A percentile compares a stretch with the other conserved stretches of the same genome.
Evolutionary conservation across 2,113 vertebrate genomes (phyloP).

Genomic region (Poeciliopsis prolifica): DNA sequence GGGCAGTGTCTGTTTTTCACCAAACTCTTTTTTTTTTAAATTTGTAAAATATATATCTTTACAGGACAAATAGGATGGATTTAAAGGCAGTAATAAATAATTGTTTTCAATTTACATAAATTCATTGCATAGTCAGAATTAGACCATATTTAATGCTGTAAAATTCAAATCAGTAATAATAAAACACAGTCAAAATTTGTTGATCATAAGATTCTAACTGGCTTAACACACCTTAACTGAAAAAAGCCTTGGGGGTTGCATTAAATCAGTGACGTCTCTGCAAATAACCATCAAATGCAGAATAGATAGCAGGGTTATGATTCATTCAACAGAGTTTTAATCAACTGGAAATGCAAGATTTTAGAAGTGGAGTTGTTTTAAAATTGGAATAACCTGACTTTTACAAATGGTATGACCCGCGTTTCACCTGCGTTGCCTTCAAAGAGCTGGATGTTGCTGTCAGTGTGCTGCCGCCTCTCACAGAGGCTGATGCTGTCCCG

Average conservation of each 20-base stretch:
- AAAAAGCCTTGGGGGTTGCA: background rate
- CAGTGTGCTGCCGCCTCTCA: conserved; percentile 62
- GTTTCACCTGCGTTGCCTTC: conserved; percentile 78
- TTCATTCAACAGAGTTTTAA: background rate
- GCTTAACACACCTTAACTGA: background rate
- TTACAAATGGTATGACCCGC: background rate
- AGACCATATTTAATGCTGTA: background rate
- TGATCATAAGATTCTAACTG: background rate
- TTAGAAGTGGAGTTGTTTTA: background rate
- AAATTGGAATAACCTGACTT: background rate
- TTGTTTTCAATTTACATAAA: background rate
- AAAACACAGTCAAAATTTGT: background rate
- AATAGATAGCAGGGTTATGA: background rate
- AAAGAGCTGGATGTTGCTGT: conserved; percentile 64
- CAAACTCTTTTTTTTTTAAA: background rate
- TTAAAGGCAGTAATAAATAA: background rate
- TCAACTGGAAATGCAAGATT: background rate
- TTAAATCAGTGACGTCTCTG: background rate
- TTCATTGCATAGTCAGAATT: background rate
- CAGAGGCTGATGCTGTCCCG: conserved; percentile 65
- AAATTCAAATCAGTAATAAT: background rate
- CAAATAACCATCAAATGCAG: background rate
- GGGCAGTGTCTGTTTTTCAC: background rate
- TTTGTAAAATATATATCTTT: background rate
- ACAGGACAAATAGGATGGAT: no score